Percentiles rank a stretch among this genome's conserved stretches.
phyloP scores from a whole-genome alignment of 2,888 invertebrate species.

The Leptopilina myrica region DNA sequence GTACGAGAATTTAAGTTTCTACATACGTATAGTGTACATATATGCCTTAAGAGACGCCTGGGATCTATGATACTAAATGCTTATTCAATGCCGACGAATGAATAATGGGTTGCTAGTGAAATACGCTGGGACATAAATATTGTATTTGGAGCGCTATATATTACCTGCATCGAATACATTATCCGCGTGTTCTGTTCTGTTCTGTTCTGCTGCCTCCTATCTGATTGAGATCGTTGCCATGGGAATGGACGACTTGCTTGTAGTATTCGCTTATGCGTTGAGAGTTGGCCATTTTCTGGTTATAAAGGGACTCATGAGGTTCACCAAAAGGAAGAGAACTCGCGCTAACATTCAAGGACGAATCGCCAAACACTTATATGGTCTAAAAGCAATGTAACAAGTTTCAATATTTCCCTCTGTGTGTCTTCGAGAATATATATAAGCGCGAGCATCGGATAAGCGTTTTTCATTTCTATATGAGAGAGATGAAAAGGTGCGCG shows the following conservation, averaged over 20 bases:
- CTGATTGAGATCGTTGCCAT: conserved; percentile 73
- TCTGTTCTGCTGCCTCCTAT: conserved; percentile 63
- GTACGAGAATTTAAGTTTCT: conserved; percentile 33
- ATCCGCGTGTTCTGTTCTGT: conserved; percentile 63
- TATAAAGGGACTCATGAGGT: conserved; percentile 27
- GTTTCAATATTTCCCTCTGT: neutral
- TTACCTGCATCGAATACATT: conserved; percentile 74
- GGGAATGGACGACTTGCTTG: conserved; percentile 66
- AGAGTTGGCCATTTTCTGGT: conserved; percentile 46
- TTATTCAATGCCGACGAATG: conserved; percentile 75
- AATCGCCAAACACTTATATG: conserved; percentile 23
- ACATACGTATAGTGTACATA: conserved; percentile 46
- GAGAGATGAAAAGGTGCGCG: neutral
- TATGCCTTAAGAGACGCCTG: conserved; percentile 62
- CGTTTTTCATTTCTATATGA: neutral
- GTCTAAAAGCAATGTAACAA: conserved; percentile 27
- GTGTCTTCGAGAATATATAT: neutral
- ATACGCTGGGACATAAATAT: conserved; percentile 75
- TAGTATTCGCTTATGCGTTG: conserved; percentile 52
- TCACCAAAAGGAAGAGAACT: conserved; percentile 1
- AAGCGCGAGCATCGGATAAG: neutral
- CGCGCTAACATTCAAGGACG: conserved; percentile 2
- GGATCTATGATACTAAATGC: conserved; percentile 72
- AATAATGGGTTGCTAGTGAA: conserved; percentile 76
- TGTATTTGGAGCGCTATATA: conserved; percentile 76